Conservation (phyloP, 2,113 vertebrate species). For the Crotalus horridus region DNA sequence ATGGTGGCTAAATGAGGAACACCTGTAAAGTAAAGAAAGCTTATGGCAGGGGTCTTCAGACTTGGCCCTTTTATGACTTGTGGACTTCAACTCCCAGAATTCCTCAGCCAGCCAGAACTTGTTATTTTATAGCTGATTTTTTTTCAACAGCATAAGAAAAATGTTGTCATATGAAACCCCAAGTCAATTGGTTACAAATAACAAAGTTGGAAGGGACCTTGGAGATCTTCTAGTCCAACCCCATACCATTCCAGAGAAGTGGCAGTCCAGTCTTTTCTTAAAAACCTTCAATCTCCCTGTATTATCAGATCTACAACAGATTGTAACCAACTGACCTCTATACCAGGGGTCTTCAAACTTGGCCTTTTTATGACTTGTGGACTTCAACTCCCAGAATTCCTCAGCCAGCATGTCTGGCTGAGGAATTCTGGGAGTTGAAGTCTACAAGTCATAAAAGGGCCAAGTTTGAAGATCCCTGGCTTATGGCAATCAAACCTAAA, state of each 20-base stretch:
- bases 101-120: conserved; percentile 20
- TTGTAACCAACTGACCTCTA: not conserved
- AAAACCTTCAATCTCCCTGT: not conserved
- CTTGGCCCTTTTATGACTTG: no score
- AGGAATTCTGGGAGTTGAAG: no score
- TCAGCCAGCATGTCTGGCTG: no score
- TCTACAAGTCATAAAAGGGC: no score
- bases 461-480: no score
- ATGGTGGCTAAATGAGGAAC: not conserved
- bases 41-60: no score
- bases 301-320: not conserved
- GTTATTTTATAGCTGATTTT: conserved; percentile 50
- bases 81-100: no score
- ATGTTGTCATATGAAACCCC: not conserved
- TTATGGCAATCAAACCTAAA: not conserved
- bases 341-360: no score
- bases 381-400: no score
- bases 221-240: not conserved
- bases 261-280: not conserved
- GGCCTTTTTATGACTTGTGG: no score
- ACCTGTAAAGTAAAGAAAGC: not conserved
- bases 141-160: conserved; percentile 17
- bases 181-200: not conserved
- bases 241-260: not conserved
- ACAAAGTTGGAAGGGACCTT: not conserved